A percentile compares a stretch with the other conserved stretches of the same genome.
Evolutionary conservation across 2,888 invertebrate species (phyloP).

Genomic region (Acleris literana): DNA sequence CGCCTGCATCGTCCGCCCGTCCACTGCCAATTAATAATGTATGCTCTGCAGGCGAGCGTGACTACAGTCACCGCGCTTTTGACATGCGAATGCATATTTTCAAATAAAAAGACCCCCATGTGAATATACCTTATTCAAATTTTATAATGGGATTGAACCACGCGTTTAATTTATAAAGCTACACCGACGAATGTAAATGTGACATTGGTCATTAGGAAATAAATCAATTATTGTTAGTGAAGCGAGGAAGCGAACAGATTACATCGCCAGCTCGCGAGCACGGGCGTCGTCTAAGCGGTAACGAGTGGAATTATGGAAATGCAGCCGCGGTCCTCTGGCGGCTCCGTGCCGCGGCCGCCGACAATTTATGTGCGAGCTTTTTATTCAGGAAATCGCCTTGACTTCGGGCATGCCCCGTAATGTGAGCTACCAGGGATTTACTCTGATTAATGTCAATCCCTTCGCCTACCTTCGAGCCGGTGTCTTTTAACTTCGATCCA

Average conservation of each 20-base stretch:
- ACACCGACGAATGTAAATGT: conserved; percentile 21
- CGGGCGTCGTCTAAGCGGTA: conserved; percentile 50
- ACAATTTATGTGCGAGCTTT: conserved; percentile 58
- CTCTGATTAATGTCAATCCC: conserved; percentile 54
- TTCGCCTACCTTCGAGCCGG: conserved; percentile 45
- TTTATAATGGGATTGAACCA: conserved; percentile 14
- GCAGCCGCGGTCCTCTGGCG: conserved; percentile 37
- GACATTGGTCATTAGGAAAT: conserved; percentile 37
- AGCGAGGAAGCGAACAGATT: conserved; percentile 57
- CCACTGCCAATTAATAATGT: conserved; percentile 57
- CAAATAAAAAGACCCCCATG: conserved; percentile 19
- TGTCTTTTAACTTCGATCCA: conserved; percentile 47
- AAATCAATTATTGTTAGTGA: conserved; percentile 59
- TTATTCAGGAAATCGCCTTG: conserved; percentile 56
- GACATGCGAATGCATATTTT: conserved; percentile 36
- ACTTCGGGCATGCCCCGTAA: conserved; percentile 43
- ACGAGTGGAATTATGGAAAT: conserved; percentile 77
- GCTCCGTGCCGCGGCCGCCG: conserved; percentile 44
- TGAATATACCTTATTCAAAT: conserved; percentile 23
- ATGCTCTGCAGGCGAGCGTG: conserved; percentile 46
- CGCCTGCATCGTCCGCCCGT: conserved; percentile 11
- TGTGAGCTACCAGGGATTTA: conserved; percentile 50
- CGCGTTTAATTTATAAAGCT: conserved; percentile 5
- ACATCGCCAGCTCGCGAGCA: conserved; percentile 49
- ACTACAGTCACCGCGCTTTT: conserved; percentile 38